Evolutionary conservation across 2,797 vertebrate species (phyloP).

Genomic region (Pristis pectinata): DNA sequence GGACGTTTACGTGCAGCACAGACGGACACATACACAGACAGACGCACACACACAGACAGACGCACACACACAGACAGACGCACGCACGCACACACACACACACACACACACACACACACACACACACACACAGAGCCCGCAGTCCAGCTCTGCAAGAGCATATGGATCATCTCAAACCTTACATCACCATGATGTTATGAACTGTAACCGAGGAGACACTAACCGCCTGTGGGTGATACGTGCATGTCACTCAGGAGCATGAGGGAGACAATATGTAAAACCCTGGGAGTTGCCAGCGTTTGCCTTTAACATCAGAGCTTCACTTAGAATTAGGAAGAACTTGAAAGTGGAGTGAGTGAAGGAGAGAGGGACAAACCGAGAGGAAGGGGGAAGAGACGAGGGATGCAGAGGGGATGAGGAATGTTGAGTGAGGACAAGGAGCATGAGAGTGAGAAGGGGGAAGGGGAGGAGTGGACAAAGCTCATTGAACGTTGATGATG

Average conservation of each 20-base stretch:
- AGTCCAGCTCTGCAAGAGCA: neutral
- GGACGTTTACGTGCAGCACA: no score
- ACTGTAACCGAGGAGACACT: neutral
- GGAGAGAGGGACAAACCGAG: neutral
- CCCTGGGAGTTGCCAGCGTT: neutral
- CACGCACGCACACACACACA: no score
- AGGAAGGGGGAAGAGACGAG: no score
- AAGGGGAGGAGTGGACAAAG: neutral
- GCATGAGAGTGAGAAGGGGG: neutral
- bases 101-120: no score
- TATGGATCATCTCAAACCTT: neutral
- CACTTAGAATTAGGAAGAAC: neutral
- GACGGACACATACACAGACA: no score
- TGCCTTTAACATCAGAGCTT: neutral
- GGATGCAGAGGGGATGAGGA: neutral
- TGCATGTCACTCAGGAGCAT: neutral
- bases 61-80: fast-evolving
- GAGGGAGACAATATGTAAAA: no score
- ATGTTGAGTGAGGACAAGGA: neutral
- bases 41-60: neutral
- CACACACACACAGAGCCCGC: neutral
- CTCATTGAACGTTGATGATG: no score
- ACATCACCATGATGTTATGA: neutral
- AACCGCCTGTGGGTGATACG: no score
- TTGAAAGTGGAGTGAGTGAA: neutral